Base-by-base conservation (phyloP, 2,888 invertebrate species). In the Parnassius glacialis region DNA sequence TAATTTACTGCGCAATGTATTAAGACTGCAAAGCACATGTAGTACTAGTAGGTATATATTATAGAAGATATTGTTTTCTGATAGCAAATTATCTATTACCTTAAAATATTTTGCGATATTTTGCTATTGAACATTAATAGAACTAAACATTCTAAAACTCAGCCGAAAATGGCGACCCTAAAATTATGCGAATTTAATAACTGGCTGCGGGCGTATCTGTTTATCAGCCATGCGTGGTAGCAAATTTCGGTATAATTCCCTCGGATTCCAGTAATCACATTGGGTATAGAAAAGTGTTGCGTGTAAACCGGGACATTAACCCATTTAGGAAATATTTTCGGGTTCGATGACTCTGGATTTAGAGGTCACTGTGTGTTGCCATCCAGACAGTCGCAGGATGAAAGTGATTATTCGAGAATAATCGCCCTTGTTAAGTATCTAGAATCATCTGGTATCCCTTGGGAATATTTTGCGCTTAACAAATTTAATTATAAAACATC, bases 251-350 rank as follows among this genome's bases (percentile, higher is more conserved):
- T 70, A 78, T 81, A 80, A 80, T 80, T 82, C 76, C 67, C 65
- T 67, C 68, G 75, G 71, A 84, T 81, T 78, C 81, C 78, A 72
- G 70, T 68, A 74, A 81, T 79, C 74, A 75, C 68, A 70, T 75
- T 72, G 66, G 70, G 69, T 72, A 20, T 56, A 61, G 61, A 43
- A 20, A 78, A 78, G 76, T 70, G 72, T 84, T 76, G 90, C 89
- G 87, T 90, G 89, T 74, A 64, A 64, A 72, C 67, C 74, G 74
- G 88, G 81, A 81, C 88, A 78, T 85, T 89, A 83, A 87, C 88
- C 87, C 86, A 81, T 82, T 89, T 88, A 85, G 87, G 84, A 85
- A 88, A 87, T 81, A 85, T 84, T 80, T 76, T 57, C 74, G 70
- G 74, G 90, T 87, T 90, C 90, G 83, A 82, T 86, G 90, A 90